Evolutionary conservation across 2,888 invertebrate species (phyloP).

Genomic region (Acanthococcus lagerstroemiae): DNA sequence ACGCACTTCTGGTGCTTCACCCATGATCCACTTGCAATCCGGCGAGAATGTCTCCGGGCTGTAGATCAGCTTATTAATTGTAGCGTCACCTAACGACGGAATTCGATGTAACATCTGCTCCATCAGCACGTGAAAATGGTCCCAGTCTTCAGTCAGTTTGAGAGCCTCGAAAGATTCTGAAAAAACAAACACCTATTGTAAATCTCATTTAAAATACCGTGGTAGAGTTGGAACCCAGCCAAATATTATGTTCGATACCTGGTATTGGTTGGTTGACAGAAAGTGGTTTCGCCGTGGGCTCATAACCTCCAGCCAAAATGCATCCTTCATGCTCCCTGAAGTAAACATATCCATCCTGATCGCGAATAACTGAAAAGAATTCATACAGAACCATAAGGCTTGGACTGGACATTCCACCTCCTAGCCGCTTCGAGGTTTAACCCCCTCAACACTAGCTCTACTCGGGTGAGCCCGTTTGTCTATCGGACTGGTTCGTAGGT

Average conservation of each 20-base stretch:
- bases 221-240: no score
- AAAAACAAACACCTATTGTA: not conserved
- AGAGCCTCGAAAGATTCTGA: constrained; percentile 45
- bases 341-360: constrained; percentile 79
- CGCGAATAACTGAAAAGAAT: constrained; percentile 60
- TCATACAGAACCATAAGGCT: no score
- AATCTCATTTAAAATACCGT: no score
- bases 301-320: constrained; percentile 82
- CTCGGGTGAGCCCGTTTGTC: no score
- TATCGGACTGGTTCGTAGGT: no score
- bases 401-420: no score
- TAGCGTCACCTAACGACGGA: constrained; percentile 63
- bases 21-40: constrained; percentile 91
- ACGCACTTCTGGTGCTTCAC: constrained; percentile 79
- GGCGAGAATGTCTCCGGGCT: constrained; percentile 93
- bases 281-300: constrained; percentile 80
- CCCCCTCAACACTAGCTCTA: no score
- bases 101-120: constrained; percentile 75
- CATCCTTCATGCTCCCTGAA: constrained; percentile 75
- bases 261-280: constrained; percentile 66
- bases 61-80: constrained; percentile 71
- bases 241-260: no score
- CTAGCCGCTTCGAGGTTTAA: no score
- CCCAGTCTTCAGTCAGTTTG: constrained; percentile 82
- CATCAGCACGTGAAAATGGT: constrained; percentile 83